phyloP scores from a whole-genome alignment of 2,113 vertebrate species.

The Tetrao urogallus region DNA sequence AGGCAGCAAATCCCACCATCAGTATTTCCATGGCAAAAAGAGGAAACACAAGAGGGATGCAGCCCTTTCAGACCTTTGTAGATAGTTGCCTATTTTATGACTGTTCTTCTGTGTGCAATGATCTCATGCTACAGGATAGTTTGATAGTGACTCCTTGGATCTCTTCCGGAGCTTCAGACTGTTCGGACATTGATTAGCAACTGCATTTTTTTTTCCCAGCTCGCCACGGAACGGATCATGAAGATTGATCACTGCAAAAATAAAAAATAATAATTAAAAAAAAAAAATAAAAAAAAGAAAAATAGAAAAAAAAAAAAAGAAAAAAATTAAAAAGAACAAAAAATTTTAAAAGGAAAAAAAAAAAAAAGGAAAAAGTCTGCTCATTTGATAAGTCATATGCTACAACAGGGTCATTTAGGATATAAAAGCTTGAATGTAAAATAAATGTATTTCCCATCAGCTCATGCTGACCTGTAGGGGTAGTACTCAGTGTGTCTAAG shows the following conservation, averaged over 20 bases:
- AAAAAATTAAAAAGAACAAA: background rate
- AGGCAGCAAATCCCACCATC: slow-evolving; percentile 90
- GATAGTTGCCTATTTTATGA: slow-evolving; percentile 85
- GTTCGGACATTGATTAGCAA: slow-evolving; percentile 81
- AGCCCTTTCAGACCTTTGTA: slow-evolving; percentile 90
- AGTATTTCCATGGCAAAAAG: slow-evolving; percentile 91
- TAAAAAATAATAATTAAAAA: background rate
- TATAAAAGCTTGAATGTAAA: slow-evolving; percentile 85
- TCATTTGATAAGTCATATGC: slow-evolving; percentile 80
- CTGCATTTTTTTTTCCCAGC: slow-evolving; percentile 83
- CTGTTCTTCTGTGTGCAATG: slow-evolving; percentile 79
- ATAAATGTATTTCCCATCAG: slow-evolving; percentile 82
- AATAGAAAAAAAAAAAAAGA: background rate
- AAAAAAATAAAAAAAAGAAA: accelerated
- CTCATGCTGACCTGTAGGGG: slow-evolving; percentile 79
- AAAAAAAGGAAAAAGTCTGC: slow-evolving; percentile 74
- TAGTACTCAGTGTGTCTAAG: slow-evolving; percentile 79
- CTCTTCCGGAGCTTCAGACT: slow-evolving; percentile 77
- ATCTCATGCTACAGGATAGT: slow-evolving; percentile 79
- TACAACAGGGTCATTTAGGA: slow-evolving; percentile 83
- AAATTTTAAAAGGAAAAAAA: slow-evolving; percentile 36
- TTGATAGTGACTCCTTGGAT: slow-evolving; percentile 78
- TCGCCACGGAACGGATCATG: slow-evolving; percentile 84
- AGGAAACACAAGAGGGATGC: slow-evolving; percentile 95
- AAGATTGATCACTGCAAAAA: slow-evolving; percentile 79